These are phyloP conservation scores for Erinaceus europaeus DNA, from an alignment of 2,113 vertebrate species.

Conservation along the genomic window DNA sequence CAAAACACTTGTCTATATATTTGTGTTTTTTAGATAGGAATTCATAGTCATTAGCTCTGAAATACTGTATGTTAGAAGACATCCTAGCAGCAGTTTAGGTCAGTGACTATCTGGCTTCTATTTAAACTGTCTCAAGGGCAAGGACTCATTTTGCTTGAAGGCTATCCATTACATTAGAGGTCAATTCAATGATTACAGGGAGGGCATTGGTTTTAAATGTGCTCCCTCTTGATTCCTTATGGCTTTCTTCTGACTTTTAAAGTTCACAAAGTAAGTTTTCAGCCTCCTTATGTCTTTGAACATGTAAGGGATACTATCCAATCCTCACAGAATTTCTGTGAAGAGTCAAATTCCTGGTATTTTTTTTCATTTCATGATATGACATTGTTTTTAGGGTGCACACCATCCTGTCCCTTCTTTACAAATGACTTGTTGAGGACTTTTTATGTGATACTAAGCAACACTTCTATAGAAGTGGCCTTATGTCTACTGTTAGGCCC, in stretches of 20 bases:
- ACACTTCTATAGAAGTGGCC: neutral
- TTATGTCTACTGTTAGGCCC: neutral
- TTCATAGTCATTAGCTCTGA: neutral
- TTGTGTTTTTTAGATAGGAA: neutral
- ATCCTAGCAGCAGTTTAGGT: neutral
- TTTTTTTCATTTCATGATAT: neutral
- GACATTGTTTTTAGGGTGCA: neutral
- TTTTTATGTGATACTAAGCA: neutral
- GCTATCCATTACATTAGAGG: neutral
- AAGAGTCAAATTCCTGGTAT: neutral
- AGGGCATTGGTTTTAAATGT: neutral
- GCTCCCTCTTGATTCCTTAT: neutral
- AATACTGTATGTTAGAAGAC: neutral
- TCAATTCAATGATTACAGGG: neutral
- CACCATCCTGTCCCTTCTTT: neutral
- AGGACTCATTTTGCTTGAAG: neutral
- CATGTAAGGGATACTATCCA: neutral
- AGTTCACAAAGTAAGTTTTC: neutral
- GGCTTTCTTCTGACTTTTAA: neutral
- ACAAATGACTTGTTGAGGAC: neutral
- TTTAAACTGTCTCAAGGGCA: neutral
- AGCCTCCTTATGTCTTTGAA: neutral
- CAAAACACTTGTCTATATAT: neutral
- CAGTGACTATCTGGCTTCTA: neutral
- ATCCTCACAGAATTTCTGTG: neutral